These are phyloP conservation scores for Hirtodrosophila histrioides DNA, from an alignment of 2,888 invertebrate genomes.

Conservation along the genomic window DNA sequence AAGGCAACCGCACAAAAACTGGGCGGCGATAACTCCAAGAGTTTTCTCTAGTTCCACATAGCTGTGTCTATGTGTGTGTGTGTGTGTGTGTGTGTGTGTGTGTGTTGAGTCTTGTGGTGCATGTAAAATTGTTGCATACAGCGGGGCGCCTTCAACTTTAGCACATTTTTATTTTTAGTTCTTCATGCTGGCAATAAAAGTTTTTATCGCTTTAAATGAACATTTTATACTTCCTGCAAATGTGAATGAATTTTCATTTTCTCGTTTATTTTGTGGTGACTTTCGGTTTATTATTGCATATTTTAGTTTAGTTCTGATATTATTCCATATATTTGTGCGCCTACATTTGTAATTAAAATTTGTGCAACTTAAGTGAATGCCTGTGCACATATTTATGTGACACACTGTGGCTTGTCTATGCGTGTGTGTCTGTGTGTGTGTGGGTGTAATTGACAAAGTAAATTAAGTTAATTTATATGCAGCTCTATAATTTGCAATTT, in stretches of 20 bases:
- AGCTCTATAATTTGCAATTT: conserved; percentile 34
- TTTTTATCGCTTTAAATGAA: conserved; percentile 70
- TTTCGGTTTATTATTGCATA: conserved; percentile 19
- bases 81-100: conserved; percentile 23
- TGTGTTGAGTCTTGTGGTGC: too few species aligned
- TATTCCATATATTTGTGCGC: conserved; percentile 21
- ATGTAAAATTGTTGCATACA: conserved; percentile 55
- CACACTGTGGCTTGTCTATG: conserved; percentile 43
- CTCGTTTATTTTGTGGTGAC: neutral
- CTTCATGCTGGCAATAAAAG: conserved; percentile 55
- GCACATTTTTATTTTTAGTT: conserved; percentile 11
- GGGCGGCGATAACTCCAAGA: conserved; percentile 46
- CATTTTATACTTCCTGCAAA: conserved; percentile 44
- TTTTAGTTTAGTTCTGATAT: conserved; percentile 4
- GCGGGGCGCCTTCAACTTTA: conserved; percentile 17
- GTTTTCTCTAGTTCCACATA: conserved; percentile 19
- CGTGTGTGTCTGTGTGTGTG: conserved; percentile 18
- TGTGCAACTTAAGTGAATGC: conserved; percentile 42
- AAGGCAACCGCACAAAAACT: conserved; percentile 52
- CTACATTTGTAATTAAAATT: conserved; percentile 62
- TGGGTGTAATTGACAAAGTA: conserved; percentile 61
- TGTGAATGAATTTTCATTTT: conserved; percentile 18
- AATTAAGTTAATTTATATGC: conserved; percentile 71
- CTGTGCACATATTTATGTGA: conserved; percentile 48
- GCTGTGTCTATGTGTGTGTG: conserved; percentile 13